Percentiles rank a stretch among this genome's conserved stretches.
Evolutionary conservation across 2,113 vertebrate genomes (phyloP).

Genomic region (Eidolon helvum): DNA sequence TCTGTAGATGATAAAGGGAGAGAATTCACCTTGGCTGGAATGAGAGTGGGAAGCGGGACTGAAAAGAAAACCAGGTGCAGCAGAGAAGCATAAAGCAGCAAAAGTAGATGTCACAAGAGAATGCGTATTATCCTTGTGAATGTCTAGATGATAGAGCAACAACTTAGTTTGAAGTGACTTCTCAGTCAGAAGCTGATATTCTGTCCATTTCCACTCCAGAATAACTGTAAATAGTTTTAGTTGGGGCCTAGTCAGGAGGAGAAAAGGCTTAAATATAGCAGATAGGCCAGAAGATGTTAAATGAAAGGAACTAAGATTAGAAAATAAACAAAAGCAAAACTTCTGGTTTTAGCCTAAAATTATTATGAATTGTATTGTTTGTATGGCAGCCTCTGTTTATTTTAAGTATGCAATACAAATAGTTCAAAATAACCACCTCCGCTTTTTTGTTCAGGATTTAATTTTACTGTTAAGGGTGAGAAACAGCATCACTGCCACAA

Average conservation of each 20-base stretch:
- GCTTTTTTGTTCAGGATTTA: constrained; percentile 69
- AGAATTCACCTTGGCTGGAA: neutral
- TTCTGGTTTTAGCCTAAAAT: neutral
- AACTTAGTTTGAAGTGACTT: neutral
- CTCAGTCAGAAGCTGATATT: neutral
- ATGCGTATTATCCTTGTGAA: neutral
- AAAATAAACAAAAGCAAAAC: neutral
- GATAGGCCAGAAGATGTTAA: neutral
- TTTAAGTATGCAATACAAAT: constrained; percentile 41
- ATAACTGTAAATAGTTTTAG: neutral
- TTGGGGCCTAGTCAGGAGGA: no score
- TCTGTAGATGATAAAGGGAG: neutral
- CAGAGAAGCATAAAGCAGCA: neutral
- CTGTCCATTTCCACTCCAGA: neutral
- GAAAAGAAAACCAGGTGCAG: neutral
- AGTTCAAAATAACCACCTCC: constrained; percentile 24
- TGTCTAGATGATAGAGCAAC: neutral
- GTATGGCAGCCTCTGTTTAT: neutral
- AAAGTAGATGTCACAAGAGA: neutral
- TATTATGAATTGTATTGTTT: constrained; percentile 29
- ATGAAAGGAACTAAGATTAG: neutral
- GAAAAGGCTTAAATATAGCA: neutral
- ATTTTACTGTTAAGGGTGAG: neutral
- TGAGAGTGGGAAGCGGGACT: neutral
- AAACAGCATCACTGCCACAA: constrained; percentile 55